Evolutionary conservation across 30 jellyfish, hydroid and myxozoan species (phyloP).

Genomic region (Turritopsis dohrnii): DNA sequence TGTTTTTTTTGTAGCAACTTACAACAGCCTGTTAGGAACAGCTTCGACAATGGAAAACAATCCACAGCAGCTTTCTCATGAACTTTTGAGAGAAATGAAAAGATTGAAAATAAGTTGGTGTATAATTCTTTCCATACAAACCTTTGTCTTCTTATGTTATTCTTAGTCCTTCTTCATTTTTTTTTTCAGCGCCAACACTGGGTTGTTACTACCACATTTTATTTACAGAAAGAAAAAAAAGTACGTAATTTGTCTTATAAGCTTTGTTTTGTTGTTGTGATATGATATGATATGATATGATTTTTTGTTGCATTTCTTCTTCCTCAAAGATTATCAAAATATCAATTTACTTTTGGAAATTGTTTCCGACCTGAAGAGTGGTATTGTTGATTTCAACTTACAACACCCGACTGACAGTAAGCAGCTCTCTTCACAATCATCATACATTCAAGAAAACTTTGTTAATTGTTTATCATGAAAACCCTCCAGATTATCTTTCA

Average conservation of each 20-base stretch:
- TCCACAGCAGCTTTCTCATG: not conserved
- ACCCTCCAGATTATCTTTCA: too few relatives aligned
- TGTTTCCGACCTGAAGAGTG: not conserved
- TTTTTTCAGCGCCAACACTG: slow-evolving; percentile 12
- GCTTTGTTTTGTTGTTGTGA: too few relatives aligned
- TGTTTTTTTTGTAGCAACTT: not conserved
- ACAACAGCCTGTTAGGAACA: not conserved
- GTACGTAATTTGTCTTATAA: too few relatives aligned
- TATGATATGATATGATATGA: too few relatives aligned
- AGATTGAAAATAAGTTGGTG: not conserved
- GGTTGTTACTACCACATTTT: not conserved
- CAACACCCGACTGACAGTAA: slow-evolving; percentile 11
- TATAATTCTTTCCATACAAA: not conserved
- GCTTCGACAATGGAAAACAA: not conserved
- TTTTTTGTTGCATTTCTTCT: not conserved
- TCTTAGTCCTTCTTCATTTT: not conserved
- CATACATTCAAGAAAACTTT: too few relatives aligned
- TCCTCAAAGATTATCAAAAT: not conserved
- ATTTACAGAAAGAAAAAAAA: not conserved
- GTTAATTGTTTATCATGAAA: too few relatives aligned
- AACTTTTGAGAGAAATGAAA: slow-evolving; percentile 11
- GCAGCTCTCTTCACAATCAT: too few relatives aligned
- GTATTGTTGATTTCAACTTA: not conserved
- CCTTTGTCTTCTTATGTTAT: not conserved
- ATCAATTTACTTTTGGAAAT: not conserved